Conservation (phyloP, 2,113 vertebrate species). For the Crocuta crocuta region DNA sequence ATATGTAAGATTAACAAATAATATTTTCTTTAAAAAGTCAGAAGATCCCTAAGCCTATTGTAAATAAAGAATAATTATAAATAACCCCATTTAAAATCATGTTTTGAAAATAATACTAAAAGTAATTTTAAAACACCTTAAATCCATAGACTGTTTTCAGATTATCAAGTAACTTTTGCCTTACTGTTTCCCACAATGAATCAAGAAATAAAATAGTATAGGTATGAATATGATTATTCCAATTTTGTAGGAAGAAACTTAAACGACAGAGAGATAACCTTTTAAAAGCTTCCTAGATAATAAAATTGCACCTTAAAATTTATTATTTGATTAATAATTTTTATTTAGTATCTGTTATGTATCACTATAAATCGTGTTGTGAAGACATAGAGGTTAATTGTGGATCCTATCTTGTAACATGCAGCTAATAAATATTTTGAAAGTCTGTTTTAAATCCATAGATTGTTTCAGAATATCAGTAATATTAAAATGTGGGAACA, state of each 20-base stretch:
- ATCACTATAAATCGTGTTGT: neutral
- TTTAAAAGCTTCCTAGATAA: neutral
- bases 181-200: neutral
- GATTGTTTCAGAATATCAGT: neutral
- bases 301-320: neutral
- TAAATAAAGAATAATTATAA: conserved; percentile 9
- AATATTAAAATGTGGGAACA: conserved; percentile 20
- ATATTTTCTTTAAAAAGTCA: conserved; percentile 8
- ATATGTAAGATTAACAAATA: neutral
- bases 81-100: neutral
- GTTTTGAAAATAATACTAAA: neutral
- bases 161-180: neutral
- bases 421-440: neutral
- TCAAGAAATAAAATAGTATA: neutral
- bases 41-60: neutral
- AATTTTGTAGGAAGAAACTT: neutral
- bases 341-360: neutral
- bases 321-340: neutral
- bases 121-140: neutral
- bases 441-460: neutral
- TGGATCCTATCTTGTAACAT: neutral
- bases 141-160: neutral
- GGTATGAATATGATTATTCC: neutral
- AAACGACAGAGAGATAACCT: neutral
- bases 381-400: neutral